Base-by-base conservation (phyloP, 2,888 invertebrate genomes). In the Andrena flavipes region DNA sequence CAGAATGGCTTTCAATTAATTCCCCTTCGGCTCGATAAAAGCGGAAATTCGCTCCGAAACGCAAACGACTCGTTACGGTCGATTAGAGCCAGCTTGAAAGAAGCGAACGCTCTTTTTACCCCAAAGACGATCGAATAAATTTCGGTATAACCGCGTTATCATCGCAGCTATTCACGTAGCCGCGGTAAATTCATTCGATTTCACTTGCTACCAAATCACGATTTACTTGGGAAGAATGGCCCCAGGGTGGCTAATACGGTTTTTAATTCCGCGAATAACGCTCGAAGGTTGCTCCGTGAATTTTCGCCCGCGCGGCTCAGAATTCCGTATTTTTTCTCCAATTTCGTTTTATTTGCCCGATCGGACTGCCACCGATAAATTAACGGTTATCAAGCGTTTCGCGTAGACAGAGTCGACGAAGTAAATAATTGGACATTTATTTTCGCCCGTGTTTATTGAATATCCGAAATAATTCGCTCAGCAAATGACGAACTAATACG, bases 341-440 rank as follows among this genome's bases (percentile, higher is more conserved):
- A 42, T 65, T 72, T 76, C 35, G 30, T 65, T 76, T 72, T 72
- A 54, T 42, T 42, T 16, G 42, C 16, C 42, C 63, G 62, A 30
- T 10, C 20, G 51, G 35, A 60, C 26, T 2, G 6, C 29, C 13
- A 30, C n/a, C 65, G 75, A 54, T 62, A 30, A 67, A 75, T 67
- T 59, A 77, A 51, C 60, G 49, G 59, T 76, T 64, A 79, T 69
- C 69, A 59, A 54, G 26, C 42, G 26, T 7, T n/a, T 60, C 42
- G 8, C 56, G 26, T 51, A 26, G 59, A 65, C 64, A 64, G 48
- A 8, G n/a, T 8, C 65, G 63, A 20, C 48, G 51, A 54, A 70
- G 42, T 33, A 70, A 77, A 80, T 80, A 70, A 77, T 80, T 77
- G 65, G 35, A 60, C 64, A 70, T 77, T 80, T 77, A 65, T 80